phyloP scores from a whole-genome alignment of 2,797 vertebrate genomes.

The Parauchenoglanis punctatus region DNA sequence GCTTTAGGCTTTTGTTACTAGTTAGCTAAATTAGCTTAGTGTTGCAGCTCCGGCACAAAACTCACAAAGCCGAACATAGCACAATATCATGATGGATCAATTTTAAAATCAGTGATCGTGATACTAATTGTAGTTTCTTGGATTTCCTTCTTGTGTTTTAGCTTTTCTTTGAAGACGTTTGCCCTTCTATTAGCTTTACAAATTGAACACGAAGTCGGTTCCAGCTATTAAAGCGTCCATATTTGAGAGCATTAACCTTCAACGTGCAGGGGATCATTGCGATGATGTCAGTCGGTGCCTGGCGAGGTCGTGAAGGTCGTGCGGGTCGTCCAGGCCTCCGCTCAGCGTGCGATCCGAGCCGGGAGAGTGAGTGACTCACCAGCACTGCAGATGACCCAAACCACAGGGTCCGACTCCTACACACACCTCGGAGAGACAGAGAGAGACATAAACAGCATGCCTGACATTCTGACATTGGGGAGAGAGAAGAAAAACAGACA shows the following conservation, averaged over 20 bases:
- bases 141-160: neutral
- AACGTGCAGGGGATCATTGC: neutral
- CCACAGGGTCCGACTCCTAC: constrained; percentile 38
- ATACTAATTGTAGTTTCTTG: neutral
- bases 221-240: neutral
- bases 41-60: neutral
- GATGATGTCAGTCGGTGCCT: constrained; percentile 16
- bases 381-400: constrained; percentile 10
- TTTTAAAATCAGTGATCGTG: neutral
- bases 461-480: constrained; percentile 9
- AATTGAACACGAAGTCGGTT: neutral
- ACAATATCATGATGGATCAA: neutral
- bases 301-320: constrained; percentile 32
- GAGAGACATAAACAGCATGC: constrained; percentile 18
- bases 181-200: neutral
- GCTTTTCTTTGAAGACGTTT: neutral
- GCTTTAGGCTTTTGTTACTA: neutral
- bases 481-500: neutral
- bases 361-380: constrained; percentile 44
- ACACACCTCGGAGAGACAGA: constrained; percentile 9
- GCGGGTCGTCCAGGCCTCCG: neutral
- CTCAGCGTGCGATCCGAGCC: constrained; percentile 23
- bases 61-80: too few relatives aligned
- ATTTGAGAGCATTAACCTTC: neutral
- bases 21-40: too few relatives aligned